A percentile compares a stretch with the other conserved stretches of the same genome.
Evolutionary conservation across 30 jellyfish, hydroid and myxozoan genomes (phyloP).

Genomic region (Hydractinia echinata): DNA sequence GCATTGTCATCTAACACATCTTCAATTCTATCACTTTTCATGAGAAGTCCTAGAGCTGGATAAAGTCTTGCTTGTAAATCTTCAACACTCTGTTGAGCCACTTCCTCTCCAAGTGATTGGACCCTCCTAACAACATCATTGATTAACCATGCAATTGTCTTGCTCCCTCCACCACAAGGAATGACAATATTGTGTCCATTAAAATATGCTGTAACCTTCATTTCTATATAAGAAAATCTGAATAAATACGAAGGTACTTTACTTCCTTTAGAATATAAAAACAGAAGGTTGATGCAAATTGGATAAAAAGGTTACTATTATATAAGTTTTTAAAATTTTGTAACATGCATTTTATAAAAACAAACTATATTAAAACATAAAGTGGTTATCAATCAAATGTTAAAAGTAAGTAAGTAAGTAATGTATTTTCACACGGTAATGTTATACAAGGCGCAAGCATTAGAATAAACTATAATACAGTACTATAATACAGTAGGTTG

Average conservation of each 20-base stretch:
- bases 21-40: not conserved
- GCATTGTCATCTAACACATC: conserved; percentile 31
- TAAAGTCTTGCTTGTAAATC: conserved; percentile 12
- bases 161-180: conserved; percentile 55
- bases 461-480: too few relatives aligned
- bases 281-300: too few relatives aligned
- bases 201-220: conserved; percentile 43
- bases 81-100: not conserved
- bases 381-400: too few relatives aligned
- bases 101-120: conserved; percentile 11
- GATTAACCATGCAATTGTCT: conserved; percentile 32
- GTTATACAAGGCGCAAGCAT: too few relatives aligned
- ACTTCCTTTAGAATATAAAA: not conserved
- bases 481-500: too few relatives aligned
- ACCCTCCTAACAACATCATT: conserved; percentile 29
- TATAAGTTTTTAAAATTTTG: too few relatives aligned
- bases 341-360: too few relatives aligned
- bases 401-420: too few relatives aligned
- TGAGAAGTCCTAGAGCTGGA: not conserved
- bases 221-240: not conserved
- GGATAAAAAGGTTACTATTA: too few relatives aligned
- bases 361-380: too few relatives aligned
- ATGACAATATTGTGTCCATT: conserved; percentile 35
- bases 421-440: too few relatives aligned
- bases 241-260: not conserved